These are phyloP conservation scores for Maconellicoccus hirsutus DNA, from an alignment of 1,140 invertebrate genomes.

Conservation along the genomic window DNA sequence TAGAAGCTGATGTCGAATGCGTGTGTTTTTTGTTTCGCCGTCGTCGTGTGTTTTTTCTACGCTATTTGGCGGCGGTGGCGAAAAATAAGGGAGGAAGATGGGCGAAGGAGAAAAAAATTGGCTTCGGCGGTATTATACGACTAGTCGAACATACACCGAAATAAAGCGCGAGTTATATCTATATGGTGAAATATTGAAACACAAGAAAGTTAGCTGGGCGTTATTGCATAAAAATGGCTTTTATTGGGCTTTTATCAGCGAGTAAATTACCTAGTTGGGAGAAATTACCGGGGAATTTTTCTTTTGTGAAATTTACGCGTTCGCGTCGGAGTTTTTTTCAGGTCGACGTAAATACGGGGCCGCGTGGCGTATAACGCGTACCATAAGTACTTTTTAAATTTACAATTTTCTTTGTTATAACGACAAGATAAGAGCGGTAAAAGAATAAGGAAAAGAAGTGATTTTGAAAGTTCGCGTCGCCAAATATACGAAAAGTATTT, in stretches of 20 bases:
- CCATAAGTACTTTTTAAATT: slow-evolving; percentile 1
- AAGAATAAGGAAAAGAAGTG: slow-evolving; percentile 5
- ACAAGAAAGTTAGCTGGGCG: neutral
- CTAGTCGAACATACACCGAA: too few species aligned
- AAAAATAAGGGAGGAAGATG: too few species aligned
- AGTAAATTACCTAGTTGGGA: slow-evolving; percentile 4
- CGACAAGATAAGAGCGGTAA: slow-evolving; percentile 2
- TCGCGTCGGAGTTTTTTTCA: too few species aligned
- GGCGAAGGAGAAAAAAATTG: too few species aligned
- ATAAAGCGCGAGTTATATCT: neutral
- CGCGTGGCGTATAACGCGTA: neutral
- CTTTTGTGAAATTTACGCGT: neutral
- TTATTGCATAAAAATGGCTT: slow-evolving; percentile 5
- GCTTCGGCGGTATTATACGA: too few species aligned
- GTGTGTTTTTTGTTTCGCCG: too few species aligned
- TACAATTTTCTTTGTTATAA: slow-evolving; percentile 6
- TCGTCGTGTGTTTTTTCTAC: too few species aligned
- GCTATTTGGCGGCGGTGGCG: too few species aligned
- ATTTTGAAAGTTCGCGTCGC: neutral
- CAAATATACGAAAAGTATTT: neutral
- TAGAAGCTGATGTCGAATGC: too few species aligned
- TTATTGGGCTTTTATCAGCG: slow-evolving; percentile 8
- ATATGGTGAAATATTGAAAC: neutral
- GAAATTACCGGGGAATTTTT: neutral
- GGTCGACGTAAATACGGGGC: too few species aligned